Percentiles rank a stretch among this genome's conserved stretches.
phyloP scores from a whole-genome alignment of 1,140 invertebrate genomes.

The Lepidurus packardi region DNA sequence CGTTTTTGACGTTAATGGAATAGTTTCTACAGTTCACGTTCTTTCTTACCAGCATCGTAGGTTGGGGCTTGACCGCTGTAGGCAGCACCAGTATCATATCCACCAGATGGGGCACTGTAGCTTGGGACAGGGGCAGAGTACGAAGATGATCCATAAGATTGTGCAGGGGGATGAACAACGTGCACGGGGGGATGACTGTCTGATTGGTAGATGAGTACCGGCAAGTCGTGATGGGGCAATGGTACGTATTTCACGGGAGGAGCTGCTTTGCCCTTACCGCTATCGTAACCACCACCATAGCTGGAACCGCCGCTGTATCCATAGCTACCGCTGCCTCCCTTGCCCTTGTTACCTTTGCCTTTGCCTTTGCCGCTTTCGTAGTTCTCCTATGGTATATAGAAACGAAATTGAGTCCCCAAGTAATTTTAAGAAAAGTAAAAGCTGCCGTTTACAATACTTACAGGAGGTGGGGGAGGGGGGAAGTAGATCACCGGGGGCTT shows the following conservation, averaged over 20 bases:
- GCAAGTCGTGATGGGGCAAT: constrained; percentile 46
- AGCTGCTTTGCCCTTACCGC: constrained; percentile 36
- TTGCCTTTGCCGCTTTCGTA: constrained; percentile 11
- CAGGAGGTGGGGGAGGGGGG: constrained; percentile 42
- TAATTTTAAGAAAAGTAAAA: no score
- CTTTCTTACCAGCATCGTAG: constrained; percentile 6
- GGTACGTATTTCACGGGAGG: constrained; percentile 46
- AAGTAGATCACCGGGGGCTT: constrained; percentile 48
- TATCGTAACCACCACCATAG: constrained; percentile 27
- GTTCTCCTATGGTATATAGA: not conserved
- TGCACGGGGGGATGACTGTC: constrained; percentile 44
- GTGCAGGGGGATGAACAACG: constrained; percentile 41
- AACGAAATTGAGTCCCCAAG: not conserved
- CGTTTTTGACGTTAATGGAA: no score
- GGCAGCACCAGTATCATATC: not conserved
- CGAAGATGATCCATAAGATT: not conserved
- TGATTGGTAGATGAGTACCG: constrained; percentile 46
- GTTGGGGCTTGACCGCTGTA: constrained; percentile 27
- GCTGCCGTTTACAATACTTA: constrained; percentile 20
- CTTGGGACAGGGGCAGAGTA: constrained; percentile 32
- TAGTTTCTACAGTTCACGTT: no score
- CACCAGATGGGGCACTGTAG: constrained; percentile 32
- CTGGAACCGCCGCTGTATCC: constrained; percentile 28
- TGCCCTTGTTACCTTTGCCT: not conserved
- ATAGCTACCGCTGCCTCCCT: constrained; percentile 15